Base-by-base conservation (phyloP, 2,888 invertebrate species). In the Bombyx huttoni region DNA sequence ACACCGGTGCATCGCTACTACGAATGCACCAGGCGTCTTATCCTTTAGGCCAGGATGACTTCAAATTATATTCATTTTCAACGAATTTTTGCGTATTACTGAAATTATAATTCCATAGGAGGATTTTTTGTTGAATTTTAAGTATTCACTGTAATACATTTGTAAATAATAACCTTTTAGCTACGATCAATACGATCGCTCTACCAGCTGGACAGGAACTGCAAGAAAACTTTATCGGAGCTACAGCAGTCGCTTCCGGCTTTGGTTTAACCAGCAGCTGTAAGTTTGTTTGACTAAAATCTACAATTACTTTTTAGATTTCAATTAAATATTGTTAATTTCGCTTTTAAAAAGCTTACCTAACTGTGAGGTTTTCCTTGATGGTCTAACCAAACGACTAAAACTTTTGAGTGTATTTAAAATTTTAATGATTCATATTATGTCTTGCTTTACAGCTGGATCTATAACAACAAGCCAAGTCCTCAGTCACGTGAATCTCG, bases 241-340 rank as follows among this genome's bases (percentile, higher is more conserved):
- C 50, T 2, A 52, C 13, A 0, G 81, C 70, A 40, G 51, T 64
- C 47, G 81, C 80, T 33, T 74, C 78, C 13, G 82, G 82, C 35
- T 82, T 69, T 49, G 82, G 82, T 34, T 48, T 56, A 6, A 70
- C 64, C 12, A 50, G 53, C 13, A 67, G 68, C n/a, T 49, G 75
- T 73, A 59, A 62, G 59, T 55, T 48, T 53, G 47, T 52, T 12
- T 12, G 47, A 46, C 40, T n/a, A 47, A 10, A 13, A 8, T 1
- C 33, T 45, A 48, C 7, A 24, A 51, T 14, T n/a, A n/a, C n/a
- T n/a, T n/a, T n/a, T n/a, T n/a, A n/a, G n/a, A n/a, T n/a, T n/a
- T n/a, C n/a, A n/a, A n/a, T n/a, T n/a, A n/a, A n/a, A n/a, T n/a
- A n/a, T n/a, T n/a, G n/a, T n/a, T n/a, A n/a, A n/a, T n/a, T n/a